Evolutionary conservation across 2,888 invertebrate species (phyloP).

Genomic region (Phanerotoma sp.): DNA sequence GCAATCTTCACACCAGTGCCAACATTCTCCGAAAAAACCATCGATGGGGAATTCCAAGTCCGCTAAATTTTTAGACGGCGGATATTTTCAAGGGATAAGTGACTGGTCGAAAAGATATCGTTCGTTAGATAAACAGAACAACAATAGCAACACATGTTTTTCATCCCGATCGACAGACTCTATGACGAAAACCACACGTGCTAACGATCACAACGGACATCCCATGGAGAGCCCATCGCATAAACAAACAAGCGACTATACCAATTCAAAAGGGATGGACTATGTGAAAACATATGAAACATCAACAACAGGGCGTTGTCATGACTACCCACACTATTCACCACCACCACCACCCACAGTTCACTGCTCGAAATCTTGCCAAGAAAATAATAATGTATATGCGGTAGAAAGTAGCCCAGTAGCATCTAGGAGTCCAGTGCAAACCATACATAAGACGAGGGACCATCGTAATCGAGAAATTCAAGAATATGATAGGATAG

Average conservation of each 20-base stretch:
- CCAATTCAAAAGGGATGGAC: conserved; percentile 31
- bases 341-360: conserved; percentile 48
- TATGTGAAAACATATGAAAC: conserved; percentile 28
- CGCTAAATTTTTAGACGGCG: conserved; percentile 39
- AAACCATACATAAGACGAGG: conserved; percentile 53
- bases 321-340: conserved; percentile 38
- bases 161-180: conserved; percentile 43
- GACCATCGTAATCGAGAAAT: conserved; percentile 47
- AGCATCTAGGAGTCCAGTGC: conserved; percentile 44
- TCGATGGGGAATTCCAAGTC: conserved; percentile 41
- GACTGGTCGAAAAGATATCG: conserved; percentile 73
- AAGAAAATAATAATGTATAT: conserved; percentile 38
- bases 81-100: conserved; percentile 73
- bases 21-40: conserved; percentile 44
- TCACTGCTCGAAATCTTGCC: conserved; percentile 35
- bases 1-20: conserved; percentile 40
- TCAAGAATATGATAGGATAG: conserved; percentile 32
- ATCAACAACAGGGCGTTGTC: conserved; percentile 26
- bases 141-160: conserved; percentile 31
- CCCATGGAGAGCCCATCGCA: too few species aligned
- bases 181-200: conserved; percentile 38
- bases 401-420: conserved; percentile 36
- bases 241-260: too few species aligned
- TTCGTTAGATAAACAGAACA: conserved; percentile 31
- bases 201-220: too few species aligned